Base-by-base conservation (phyloP, 2,888 invertebrate genomes). In the Chorisops tibialis region DNA sequence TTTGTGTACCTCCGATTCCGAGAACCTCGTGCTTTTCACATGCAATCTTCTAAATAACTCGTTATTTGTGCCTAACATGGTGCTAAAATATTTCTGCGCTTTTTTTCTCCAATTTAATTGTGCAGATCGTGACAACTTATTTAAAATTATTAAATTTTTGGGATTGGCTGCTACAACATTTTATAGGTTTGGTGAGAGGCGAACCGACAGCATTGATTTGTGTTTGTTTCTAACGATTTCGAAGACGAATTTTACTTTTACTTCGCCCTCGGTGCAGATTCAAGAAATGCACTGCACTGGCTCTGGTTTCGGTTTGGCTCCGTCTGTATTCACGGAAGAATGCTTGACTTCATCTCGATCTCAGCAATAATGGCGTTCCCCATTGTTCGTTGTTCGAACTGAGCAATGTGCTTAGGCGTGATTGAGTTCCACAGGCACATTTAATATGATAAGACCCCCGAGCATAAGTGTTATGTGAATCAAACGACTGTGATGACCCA, bases 71-170 rank as follows among this genome's bases (percentile, higher is more conserved):
- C 58, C 49, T 30, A 60, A 63, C 63, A 60, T 54, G 47, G 63
- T 63, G 63, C 47, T 63, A 60, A 63, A 63, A 60, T 63, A 63
- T 63, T 47, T 59, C 43, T 30, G 21, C 22, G 22, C 50, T 52
- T 54, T 63, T n/a, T 63, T 63, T 59, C 35, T 54, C 41, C 60
- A 54, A 63, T 63, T 63, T 63, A 63, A 63, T 63, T 63, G 63
- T 60, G 54, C 45, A 63, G 63, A 63, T 63, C 63, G 63, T 63
- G 63, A 63, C 63, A 60, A 63, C 63, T 63, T 63, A 63, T 63
- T 63, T 63, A 63, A 63, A 63, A 63, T 63, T 63, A 63, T 63
- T 63, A 63, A 63, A 54, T 63, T 60, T 63, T 63, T 63, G 63
- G 60, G 63, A 59, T 63, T 41, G 63, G 63, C 48, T 24, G 43